Percentiles rank a stretch among this genome's conserved stretches.
phyloP scores from a whole-genome alignment of 2,113 vertebrate genomes.

The Pelodiscus sinensis region DNA sequence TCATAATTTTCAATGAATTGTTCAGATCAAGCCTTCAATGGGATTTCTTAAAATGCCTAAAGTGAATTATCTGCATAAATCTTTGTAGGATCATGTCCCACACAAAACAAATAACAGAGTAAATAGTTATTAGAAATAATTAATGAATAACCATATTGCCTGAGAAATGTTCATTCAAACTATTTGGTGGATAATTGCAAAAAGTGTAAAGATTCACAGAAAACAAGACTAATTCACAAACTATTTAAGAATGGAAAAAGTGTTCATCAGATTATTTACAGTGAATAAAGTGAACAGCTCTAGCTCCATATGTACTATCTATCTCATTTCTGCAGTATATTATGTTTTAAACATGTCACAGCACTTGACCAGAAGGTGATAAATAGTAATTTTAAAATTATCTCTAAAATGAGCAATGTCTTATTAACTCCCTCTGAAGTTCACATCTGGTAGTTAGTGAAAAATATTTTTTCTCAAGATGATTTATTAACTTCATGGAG shows the following conservation, averaged over 20 bases:
- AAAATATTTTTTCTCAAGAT: not conserved
- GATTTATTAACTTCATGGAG: not conserved
- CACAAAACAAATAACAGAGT: not conserved
- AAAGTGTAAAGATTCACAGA: not conserved
- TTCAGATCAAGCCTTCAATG: not conserved
- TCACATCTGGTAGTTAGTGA: constrained; percentile 8
- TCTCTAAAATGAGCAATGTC: constrained; percentile 8
- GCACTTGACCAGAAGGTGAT: not conserved
- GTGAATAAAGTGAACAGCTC: not conserved
- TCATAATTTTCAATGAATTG: not conserved
- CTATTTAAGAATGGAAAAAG: not conserved
- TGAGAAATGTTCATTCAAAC: not conserved
- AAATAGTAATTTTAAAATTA: constrained; percentile 14
- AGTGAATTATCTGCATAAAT: not conserved
- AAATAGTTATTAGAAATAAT: not conserved
- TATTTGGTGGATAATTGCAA: not conserved
- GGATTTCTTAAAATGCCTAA: not conserved
- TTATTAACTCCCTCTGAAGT: constrained; percentile 5
- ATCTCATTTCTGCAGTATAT: not conserved
- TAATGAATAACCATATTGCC: not conserved
- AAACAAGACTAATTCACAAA: not conserved
- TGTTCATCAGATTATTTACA: constrained; percentile 9
- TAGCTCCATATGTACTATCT: not conserved
- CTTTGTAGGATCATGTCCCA: not conserved
- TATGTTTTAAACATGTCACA: not conserved